Evolutionary conservation across 1,140 invertebrate species (phyloP).

Genomic region (Bilobella aurantiaca): DNA sequence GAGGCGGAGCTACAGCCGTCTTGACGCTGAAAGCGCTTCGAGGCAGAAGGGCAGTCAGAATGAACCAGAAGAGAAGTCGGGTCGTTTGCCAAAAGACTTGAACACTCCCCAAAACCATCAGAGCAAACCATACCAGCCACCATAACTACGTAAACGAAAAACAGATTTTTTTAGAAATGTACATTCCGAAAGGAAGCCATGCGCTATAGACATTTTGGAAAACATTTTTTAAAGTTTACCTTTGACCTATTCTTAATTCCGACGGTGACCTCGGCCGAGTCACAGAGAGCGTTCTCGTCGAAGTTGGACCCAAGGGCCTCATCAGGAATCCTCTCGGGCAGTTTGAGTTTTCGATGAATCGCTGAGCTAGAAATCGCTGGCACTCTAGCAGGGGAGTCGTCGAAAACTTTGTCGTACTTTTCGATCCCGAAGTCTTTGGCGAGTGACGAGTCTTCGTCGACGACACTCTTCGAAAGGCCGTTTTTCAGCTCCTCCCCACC

Average conservation of each 20-base stretch:
- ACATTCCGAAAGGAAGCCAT: not conserved
- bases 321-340: slow-evolving; percentile 23
- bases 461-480: not conserved
- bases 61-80: slow-evolving; percentile 25
- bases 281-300: slow-evolving; percentile 1
- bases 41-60: slow-evolving; percentile 27
- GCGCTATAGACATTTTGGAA: not conserved
- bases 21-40: slow-evolving; percentile 6
- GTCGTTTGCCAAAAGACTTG: slow-evolving; percentile 28
- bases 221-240: slow-evolving; percentile 10
- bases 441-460: slow-evolving; percentile 1
- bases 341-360: slow-evolving; percentile 12
- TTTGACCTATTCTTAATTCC: slow-evolving; percentile 17
- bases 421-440: not conserved
- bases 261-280: not conserved
- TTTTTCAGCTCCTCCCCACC: not conserved
- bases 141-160: slow-evolving; percentile 25
- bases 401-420: not conserved
- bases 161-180: slow-evolving; percentile 2
- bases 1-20: slow-evolving; percentile 17
- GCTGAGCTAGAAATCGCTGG: not conserved
- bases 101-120: slow-evolving; percentile 31
- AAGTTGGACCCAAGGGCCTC: not conserved
- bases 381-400: not conserved
- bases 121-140: slow-evolving; percentile 31